Evolutionary conservation across 1,140 invertebrate species (phyloP).

Genomic region (Hycleus phaleratus): DNA sequence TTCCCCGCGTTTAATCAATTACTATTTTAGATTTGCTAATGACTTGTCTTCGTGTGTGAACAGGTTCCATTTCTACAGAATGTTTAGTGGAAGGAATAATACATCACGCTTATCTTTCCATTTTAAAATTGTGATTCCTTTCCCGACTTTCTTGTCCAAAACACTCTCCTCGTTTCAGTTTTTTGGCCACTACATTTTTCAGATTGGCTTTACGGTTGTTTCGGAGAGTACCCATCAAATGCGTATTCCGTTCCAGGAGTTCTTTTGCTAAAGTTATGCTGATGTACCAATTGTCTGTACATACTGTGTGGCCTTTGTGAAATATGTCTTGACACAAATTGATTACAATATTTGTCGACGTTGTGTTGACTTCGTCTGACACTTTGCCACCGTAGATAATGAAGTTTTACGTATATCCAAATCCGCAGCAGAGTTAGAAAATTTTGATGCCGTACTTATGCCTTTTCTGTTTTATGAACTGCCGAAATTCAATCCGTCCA

Average conservation of each 20-base stretch:
- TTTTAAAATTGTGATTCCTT: not conserved
- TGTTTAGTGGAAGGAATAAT: no score
- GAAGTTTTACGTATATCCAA: constrained; percentile 1
- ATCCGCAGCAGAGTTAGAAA: constrained; percentile 1
- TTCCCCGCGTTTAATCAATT: no score
- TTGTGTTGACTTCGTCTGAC: no score
- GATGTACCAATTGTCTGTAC: constrained; percentile 29
- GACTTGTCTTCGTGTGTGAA: no score
- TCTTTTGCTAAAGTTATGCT: constrained; percentile 24
- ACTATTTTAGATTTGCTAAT: no score
- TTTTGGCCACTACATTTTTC: constrained; percentile 21
- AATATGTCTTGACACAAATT: no score
- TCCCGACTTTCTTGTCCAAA: constrained; percentile 18
- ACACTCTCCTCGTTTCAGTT: constrained; percentile 28
- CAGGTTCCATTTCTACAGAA: no score
- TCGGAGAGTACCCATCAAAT: constrained; percentile 26
- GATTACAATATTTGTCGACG: no score
- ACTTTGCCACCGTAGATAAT: constrained; percentile 11
- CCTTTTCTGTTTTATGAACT: constrained; percentile 3
- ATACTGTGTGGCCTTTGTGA: constrained; percentile 15
- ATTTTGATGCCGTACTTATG: constrained; percentile 2
- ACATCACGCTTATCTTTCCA: not conserved
- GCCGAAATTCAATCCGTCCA: not conserved
- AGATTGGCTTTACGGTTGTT: constrained; percentile 22
- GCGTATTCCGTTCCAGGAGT: constrained; percentile 21